Conservation (phyloP, 2,797 vertebrate genomes). For the Sebastes oblongus region DNA sequence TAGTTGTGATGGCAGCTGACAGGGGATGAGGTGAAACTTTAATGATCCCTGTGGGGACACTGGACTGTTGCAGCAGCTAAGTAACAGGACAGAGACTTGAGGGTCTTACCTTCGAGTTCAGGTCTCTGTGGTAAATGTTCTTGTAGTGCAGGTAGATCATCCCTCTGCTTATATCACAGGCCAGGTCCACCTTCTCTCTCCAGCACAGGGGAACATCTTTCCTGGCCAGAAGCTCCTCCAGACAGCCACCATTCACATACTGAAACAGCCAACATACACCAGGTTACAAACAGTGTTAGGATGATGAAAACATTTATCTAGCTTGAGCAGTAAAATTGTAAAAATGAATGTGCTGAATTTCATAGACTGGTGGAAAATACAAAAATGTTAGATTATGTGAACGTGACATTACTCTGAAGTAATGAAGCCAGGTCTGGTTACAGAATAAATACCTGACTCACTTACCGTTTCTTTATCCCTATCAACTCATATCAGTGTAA, state of each 20-base stretch:
- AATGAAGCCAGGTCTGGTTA: not conserved
- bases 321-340: not conserved
- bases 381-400: not conserved
- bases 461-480: slow-evolving; percentile 1
- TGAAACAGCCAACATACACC: slow-evolving; percentile 45
- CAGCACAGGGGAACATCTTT: slow-evolving; percentile 83
- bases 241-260: slow-evolving; percentile 89
- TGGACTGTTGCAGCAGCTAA: not conserved
- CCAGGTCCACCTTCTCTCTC: slow-evolving; percentile 89
- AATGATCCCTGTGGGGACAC: not conserved
- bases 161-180: slow-evolving; percentile 88
- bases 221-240: slow-evolving; percentile 88
- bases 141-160: slow-evolving; percentile 92
- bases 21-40: not conserved
- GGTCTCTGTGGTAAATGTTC: slow-evolving; percentile 92
- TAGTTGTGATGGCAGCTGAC: not conserved
- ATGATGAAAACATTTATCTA: not conserved
- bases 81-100: not conserved
- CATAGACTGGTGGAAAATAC: not conserved
- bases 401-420: not conserved
- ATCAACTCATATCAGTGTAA: slow-evolving; percentile 7
- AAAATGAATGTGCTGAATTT: not conserved
- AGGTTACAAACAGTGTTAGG: not conserved
- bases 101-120: slow-evolving; percentile 88
- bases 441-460: not conserved